These are phyloP conservation scores for Daphoenositta chrysoptera DNA, from an alignment of 2,113 vertebrate species.

Conservation along the genomic window DNA sequence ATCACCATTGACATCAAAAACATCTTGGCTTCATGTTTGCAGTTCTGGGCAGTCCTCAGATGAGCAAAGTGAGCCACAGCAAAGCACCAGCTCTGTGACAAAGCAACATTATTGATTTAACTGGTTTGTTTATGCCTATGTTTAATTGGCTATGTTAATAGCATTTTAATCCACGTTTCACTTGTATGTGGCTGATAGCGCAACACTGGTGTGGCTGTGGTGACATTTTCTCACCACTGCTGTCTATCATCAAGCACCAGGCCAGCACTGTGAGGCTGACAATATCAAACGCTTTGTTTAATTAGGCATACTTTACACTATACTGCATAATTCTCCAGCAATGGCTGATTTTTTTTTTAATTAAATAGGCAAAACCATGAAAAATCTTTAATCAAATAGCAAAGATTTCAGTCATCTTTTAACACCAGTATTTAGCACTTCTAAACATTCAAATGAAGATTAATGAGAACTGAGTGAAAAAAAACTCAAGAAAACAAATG, in stretches of 20 bases:
- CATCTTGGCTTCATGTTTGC: not conserved
- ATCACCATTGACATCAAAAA: not conserved
- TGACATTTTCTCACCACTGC: slow-evolving; percentile 54
- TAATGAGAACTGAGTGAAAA: not conserved
- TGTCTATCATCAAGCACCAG: slow-evolving; percentile 6
- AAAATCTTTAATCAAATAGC: not conserved
- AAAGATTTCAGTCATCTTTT: not conserved
- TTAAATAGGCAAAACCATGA: not conserved
- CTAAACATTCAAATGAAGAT: not conserved
- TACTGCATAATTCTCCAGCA: not conserved
- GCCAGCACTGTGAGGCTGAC: not conserved
- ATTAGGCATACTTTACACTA: slow-evolving; percentile 29
- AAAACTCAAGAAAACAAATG: not conserved
- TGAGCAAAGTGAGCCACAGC: not conserved
- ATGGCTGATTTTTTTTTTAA: not conserved
- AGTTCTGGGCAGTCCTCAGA: not conserved
- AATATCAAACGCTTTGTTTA: slow-evolving; percentile 25
- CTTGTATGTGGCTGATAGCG: slow-evolving; percentile 54
- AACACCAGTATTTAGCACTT: not conserved
- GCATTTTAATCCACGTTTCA: slow-evolving; percentile 70
- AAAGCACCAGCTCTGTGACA: slow-evolving; percentile 7
- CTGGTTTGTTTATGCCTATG: slow-evolving; percentile 70
- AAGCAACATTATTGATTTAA: slow-evolving; percentile 64
- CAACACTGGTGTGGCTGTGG: slow-evolving; percentile 21
- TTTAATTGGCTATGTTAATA: slow-evolving; percentile 76